Evolutionary conservation across 2,888 invertebrate genomes (phyloP).

Genomic region (Craniophora ligustri): DNA sequence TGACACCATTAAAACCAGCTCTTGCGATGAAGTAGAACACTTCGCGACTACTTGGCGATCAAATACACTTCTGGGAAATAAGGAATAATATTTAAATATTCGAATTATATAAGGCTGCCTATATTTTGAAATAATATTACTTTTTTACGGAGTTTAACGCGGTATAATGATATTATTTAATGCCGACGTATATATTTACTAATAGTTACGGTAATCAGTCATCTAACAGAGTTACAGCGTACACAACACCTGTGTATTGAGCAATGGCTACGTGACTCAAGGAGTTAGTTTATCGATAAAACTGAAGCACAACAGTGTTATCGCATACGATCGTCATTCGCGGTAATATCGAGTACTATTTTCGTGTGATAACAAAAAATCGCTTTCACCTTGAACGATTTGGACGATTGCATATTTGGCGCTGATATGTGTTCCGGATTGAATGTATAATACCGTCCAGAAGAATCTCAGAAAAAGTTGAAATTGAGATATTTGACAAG

Average conservation of each 20-base stretch:
- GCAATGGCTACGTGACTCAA: conserved; percentile 85
- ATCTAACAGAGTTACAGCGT: conserved; percentile 43
- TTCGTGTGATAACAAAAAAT: conserved; percentile 72
- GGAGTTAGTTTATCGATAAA: conserved; percentile 74
- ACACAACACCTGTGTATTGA: conserved; percentile 65
- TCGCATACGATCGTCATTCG: conserved; percentile 75
- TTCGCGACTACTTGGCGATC: conserved; percentile 36
- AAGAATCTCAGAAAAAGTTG: conserved; percentile 1
- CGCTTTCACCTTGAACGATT: conserved; percentile 76
- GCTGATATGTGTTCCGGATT: conserved; percentile 14
- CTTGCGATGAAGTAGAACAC: conserved; percentile 46
- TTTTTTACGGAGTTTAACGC: too few species aligned
- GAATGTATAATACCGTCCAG: not conserved
- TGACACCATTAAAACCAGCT: conserved; percentile 57
- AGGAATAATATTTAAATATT: conserved; percentile 42
- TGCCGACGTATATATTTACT: conserved; percentile 56
- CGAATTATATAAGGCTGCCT: conserved; percentile 45
- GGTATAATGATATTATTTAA: too few species aligned
- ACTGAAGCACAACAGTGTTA: conserved; percentile 79
- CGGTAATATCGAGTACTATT: conserved; percentile 69
- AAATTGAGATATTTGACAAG: not conserved
- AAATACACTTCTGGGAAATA: conserved; percentile 45
- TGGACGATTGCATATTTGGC: conserved; percentile 27
- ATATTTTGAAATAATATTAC: too few species aligned
- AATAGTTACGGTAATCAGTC: conserved; percentile 45